Base-by-base conservation (phyloP, 2,113 vertebrate species). In the Kryptolebias marmoratus region DNA sequence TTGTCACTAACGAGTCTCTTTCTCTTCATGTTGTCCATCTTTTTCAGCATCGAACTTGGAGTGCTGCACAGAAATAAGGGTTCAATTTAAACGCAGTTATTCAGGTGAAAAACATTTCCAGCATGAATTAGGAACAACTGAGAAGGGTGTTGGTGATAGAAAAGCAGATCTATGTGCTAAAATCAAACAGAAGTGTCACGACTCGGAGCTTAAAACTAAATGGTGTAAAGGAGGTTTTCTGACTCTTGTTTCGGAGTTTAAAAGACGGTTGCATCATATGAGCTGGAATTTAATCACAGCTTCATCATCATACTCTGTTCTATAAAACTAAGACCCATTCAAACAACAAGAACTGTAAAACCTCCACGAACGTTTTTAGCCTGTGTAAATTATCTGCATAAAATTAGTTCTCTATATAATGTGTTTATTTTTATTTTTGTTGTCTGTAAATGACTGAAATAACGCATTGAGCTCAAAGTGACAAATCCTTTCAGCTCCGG, bases 11-110 rank as follows among this genome's bases (percentile, higher is more conserved):
- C 84, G 5, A 85, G 90, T 14, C 89, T 90, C 89, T 90, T 94
- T 84, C 93, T 95, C 90, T 95, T 91, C 90, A 95, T 93, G 70
- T 92, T 90, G 86, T 93, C 94, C 91, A 94, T 94, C 83, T 91
- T 95, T 47, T 95, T 94, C 72, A 95, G 82, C 63, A 93, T 94
- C 10, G 90, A 93, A 87, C 94, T 91, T 1, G 44, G 13, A 1
- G 32, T 0, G 72, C 95, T 96, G 75, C 49, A 52, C 31, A 74
- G 45, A 62, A 11, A 79, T 27, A n/a, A 49, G n/a, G 22, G 49
- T 50, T 50, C n/a, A 16, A 11, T 7, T 50, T 6, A 16, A 48
- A 15, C 13, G 22, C 22, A 22, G 22, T 22, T 22, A 49, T 16
- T 52, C 18, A 52, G 8, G 1, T 11, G 4, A 5, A 45, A 2